phyloP scores from a whole-genome alignment of 2,113 vertebrate species.

The Percopsis transmontana region DNA sequence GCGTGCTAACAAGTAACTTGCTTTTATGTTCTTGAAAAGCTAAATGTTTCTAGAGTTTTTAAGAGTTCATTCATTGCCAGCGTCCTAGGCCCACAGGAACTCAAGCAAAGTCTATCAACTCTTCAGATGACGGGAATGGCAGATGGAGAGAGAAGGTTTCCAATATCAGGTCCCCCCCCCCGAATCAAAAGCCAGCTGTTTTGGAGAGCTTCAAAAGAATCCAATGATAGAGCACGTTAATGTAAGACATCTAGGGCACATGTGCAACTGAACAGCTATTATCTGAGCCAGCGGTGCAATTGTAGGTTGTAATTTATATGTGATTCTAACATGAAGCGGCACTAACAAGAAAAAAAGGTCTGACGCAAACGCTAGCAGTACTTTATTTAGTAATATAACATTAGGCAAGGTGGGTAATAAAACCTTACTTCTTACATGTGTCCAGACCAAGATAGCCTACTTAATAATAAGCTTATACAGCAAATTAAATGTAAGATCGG shows the following conservation, averaged over 20 bases:
- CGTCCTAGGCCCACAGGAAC: background rate
- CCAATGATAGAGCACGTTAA: background rate
- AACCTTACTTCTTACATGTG: too few relatives aligned
- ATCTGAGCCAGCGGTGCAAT: background rate
- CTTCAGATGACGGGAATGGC: background rate
- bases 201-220: conserved; percentile 1
- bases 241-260: background rate
- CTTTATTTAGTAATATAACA: too few relatives aligned
- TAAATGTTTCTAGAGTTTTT: background rate
- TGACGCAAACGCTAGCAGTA: too few relatives aligned
- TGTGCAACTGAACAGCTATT: background rate
- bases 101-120: background rate
- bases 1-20: background rate
- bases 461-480: too few relatives aligned
- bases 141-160: conserved; percentile 2
- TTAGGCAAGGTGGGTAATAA: too few relatives aligned
- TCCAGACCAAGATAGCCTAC: too few relatives aligned
- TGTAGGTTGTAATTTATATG: background rate
- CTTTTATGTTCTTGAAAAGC: background rate
- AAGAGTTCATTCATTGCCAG: background rate
- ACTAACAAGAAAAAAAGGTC: too few relatives aligned
- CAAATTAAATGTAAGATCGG: too few relatives aligned
- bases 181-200: background rate
- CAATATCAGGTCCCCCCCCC: background rate
- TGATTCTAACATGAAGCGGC: background rate